phyloP scores from a whole-genome alignment of 2,113 vertebrate species.

The Ursus arctos region DNA sequence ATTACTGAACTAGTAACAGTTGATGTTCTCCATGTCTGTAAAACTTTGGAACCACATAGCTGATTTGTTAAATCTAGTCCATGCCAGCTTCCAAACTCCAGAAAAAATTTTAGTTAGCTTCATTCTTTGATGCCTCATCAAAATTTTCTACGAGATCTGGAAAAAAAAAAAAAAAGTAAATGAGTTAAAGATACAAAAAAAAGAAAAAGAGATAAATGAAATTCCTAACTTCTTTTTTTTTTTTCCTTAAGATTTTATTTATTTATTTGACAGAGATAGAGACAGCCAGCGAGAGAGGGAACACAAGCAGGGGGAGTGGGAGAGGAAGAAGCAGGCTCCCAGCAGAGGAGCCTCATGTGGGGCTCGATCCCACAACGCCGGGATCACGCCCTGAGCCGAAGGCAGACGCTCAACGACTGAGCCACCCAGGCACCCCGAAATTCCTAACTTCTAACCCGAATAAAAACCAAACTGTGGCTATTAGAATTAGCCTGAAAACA shows the following conservation, averaged over 20 bases:
- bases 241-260: too few species aligned
- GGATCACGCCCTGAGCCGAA: too few species aligned
- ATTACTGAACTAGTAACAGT: slow-evolving; percentile 93
- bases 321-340: too few species aligned
- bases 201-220: background rate
- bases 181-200: slow-evolving; percentile 29
- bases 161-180: slow-evolving; percentile 46
- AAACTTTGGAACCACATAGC: slow-evolving; percentile 93
- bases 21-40: slow-evolving; percentile 91
- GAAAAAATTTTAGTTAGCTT: slow-evolving; percentile 94
- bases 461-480: slow-evolving; percentile 56
- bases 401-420: too few species aligned
- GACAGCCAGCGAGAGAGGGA: too few species aligned
- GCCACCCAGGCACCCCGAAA: background rate
- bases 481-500: slow-evolving; percentile 47
- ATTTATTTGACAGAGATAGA: too few species aligned
- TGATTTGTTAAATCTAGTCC: slow-evolving; percentile 93
- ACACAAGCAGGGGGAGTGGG: too few species aligned
- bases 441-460: slow-evolving; percentile 21
- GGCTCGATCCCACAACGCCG: too few species aligned
- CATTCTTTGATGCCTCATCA: slow-evolving; percentile 99
- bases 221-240: background rate
- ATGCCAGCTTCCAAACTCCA: slow-evolving; percentile 90
- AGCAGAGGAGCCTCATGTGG: too few species aligned
- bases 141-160: slow-evolving; percentile 99